Evolutionary conservation across 2,888 invertebrate species (phyloP).

Genomic region (Catocala fraxini): DNA sequence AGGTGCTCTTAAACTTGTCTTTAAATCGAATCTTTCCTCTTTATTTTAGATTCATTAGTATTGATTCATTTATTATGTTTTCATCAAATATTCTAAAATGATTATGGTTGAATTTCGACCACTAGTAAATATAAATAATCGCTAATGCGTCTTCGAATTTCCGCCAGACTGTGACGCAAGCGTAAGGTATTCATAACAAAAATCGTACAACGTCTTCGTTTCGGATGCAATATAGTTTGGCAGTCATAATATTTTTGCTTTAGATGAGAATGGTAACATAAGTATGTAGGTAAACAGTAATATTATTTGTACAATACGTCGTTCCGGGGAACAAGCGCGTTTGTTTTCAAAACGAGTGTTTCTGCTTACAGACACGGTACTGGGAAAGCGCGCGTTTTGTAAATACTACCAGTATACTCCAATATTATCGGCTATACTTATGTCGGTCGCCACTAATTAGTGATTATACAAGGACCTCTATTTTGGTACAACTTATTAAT

Average conservation of each 20-base stretch:
- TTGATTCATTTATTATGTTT: too few species aligned
- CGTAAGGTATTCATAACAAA: slow-evolving; percentile 12
- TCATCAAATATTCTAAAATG: too few species aligned
- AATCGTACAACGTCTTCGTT: background rate
- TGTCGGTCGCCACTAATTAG: slow-evolving; percentile 1
- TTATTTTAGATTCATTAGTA: too few species aligned
- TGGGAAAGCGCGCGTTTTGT: slow-evolving; percentile 63
- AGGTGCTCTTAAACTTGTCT: too few species aligned
- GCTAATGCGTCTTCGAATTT: background rate
- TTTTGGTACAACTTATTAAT: too few species aligned
- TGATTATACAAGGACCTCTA: background rate
- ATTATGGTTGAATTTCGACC: too few species aligned
- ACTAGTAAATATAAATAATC: background rate
- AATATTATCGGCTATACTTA: slow-evolving; percentile 31
- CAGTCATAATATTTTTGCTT: slow-evolving; percentile 12
- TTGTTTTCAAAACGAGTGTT: slow-evolving; percentile 76
- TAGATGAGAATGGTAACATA: slow-evolving; percentile 20
- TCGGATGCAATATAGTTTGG: slow-evolving; percentile 7
- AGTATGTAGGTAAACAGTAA: slow-evolving; percentile 45
- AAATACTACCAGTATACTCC: slow-evolving; percentile 61
- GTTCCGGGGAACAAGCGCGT: slow-evolving; percentile 63
- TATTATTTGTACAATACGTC: slow-evolving; percentile 59
- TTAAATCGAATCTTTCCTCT: too few species aligned
- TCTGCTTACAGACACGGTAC: slow-evolving; percentile 68
- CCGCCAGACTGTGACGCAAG: slow-evolving; percentile 11